Percentiles rank a stretch among this genome's conserved stretches.
phyloP scores from a whole-genome alignment of 1,140 invertebrate genomes.

The Tyrophagus putrescentiae region DNA sequence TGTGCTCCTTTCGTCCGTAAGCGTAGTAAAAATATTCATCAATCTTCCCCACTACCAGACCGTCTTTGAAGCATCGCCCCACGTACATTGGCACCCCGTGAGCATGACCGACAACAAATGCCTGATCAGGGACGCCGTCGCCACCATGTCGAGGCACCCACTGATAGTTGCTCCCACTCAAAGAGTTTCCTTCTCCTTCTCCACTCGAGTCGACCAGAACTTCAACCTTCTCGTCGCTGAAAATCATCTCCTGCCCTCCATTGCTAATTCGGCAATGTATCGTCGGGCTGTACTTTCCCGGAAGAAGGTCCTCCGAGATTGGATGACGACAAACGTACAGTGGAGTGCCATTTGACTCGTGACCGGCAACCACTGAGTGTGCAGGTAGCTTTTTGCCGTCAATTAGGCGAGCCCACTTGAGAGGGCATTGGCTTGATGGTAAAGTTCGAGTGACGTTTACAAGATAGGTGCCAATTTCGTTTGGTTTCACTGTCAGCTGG shows the following conservation, averaged over 20 bases:
- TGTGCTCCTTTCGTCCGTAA: not conserved
- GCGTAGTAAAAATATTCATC: conserved; percentile 12
- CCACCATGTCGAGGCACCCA: conserved; percentile 12
- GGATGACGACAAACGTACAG: conserved; percentile 17
- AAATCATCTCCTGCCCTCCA: conserved; percentile 2
- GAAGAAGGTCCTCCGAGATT: conserved; percentile 1
- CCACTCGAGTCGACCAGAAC: not conserved
- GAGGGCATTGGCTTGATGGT: too few species aligned
- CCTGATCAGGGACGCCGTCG: not conserved
- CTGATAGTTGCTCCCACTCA: not conserved
- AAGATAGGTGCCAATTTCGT: not conserved
- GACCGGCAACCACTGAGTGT: not conserved
- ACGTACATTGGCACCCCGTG: not conserved
- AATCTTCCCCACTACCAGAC: conserved; percentile 9
- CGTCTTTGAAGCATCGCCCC: not conserved
- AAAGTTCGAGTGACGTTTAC: not conserved
- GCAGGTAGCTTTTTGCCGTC: not conserved
- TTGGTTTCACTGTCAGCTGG: too few species aligned
- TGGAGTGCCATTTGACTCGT: not conserved
- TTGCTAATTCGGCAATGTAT: conserved; percentile 2
- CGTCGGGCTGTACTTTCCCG: not conserved
- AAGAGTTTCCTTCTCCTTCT: too few species aligned
- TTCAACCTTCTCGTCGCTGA: not conserved
- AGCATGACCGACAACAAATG: not conserved
- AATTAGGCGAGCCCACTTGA: not conserved